Percentiles rank a stretch among this genome's conserved stretches.
Conservation (phyloP, 2,797 vertebrate genomes). For the Macropodus opercularis region DNA sequence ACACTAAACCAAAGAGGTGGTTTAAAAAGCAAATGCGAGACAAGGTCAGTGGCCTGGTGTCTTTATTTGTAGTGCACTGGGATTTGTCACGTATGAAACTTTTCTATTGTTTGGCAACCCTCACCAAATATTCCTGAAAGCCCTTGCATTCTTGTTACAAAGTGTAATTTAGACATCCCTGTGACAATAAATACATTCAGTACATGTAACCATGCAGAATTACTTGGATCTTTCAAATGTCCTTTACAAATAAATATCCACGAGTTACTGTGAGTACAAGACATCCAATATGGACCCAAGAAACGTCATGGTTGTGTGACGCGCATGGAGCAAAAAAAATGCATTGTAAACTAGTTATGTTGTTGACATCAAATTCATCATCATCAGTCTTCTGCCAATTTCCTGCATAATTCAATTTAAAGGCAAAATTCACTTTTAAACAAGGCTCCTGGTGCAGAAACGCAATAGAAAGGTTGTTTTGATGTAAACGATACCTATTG, state of each 20-base stretch:
- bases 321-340: conserved; percentile 56
- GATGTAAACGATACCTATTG: conserved; percentile 32
- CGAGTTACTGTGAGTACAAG: conserved; percentile 25
- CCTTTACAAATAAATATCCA: conserved; percentile 57
- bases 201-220: conserved; percentile 65
- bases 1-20: neutral
- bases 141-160: conserved; percentile 63
- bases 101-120: conserved; percentile 63
- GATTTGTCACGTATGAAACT: conserved; percentile 26
- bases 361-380: conserved; percentile 30
- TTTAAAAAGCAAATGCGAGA: neutral
- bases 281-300: conserved; percentile 79
- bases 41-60: neutral
- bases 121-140: conserved; percentile 45
- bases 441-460: conserved; percentile 22
- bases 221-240: conserved; percentile 55
- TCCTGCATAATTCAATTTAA: conserved; percentile 24
- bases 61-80: conserved; percentile 46
- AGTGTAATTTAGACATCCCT: conserved; percentile 58
- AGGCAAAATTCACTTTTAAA: conserved; percentile 35
- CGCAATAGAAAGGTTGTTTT: conserved; percentile 14
- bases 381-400: conserved; percentile 14
- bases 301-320: conserved; percentile 46
- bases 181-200: conserved; percentile 65
- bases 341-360: conserved; percentile 18